phyloP scores from a whole-genome alignment of 2,113 vertebrate genomes.

The Azemiops feae region DNA sequence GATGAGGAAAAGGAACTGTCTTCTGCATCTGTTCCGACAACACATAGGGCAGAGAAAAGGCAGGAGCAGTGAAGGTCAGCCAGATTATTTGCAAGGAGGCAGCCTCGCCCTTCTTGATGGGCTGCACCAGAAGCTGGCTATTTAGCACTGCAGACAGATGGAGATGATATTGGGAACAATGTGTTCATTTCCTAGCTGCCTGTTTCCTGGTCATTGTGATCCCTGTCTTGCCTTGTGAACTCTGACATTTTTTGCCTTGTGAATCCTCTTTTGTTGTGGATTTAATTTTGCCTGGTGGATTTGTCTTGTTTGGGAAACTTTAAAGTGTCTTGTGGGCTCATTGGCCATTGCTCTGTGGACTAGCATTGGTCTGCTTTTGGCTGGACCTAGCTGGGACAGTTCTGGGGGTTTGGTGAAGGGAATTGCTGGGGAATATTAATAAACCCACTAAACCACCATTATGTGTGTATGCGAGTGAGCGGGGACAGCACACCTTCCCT shows the following conservation, averaged over 20 bases:
- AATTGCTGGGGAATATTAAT: background rate
- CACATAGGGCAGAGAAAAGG: no score
- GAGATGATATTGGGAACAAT: background rate
- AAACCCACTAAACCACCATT: background rate
- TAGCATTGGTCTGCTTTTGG: background rate
- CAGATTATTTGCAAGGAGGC: background rate
- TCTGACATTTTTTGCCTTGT: background rate
- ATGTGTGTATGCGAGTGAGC: background rate
- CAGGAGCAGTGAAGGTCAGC: background rate
- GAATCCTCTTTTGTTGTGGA: background rate
- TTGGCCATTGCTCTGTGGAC: no score
- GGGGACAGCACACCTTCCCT: background rate
- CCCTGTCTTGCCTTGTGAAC: background rate
- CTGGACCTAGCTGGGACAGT: background rate
- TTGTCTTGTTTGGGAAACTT: background rate
- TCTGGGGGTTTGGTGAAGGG: background rate
- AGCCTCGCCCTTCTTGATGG: background rate
- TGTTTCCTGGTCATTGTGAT: background rate
- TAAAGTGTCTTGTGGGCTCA: background rate
- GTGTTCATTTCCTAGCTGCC: background rate
- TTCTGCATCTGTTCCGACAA: background rate
- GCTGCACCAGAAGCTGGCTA: background rate
- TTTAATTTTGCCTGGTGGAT: background rate
- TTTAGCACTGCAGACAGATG: background rate
- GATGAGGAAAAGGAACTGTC: background rate